Evolutionary conservation across 2,888 invertebrate species (phyloP), one percentile per base, ranked within the genome.

Genomic region (Nymphalis c-album): DNA sequence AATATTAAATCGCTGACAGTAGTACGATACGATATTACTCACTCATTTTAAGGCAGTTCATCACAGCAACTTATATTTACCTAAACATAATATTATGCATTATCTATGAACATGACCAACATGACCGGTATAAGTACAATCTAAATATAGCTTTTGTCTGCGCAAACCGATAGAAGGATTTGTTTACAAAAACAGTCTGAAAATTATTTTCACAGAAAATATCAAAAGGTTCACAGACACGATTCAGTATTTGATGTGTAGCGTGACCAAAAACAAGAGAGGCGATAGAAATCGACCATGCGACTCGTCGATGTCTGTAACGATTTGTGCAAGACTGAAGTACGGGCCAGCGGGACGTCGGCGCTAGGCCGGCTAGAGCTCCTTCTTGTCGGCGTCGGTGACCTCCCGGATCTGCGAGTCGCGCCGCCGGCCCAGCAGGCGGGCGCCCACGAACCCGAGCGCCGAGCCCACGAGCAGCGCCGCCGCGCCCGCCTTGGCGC

Each of bases 401-500:
- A n/a, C 20, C 16, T 8, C 60, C 45, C 48, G 57, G 18, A 64
- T 20, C 60, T 66, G 55, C 6, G 7, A 45, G 18, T 7, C 18
- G 47, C 61, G 46, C 4, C 47, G 62, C 18, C 45, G 35, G 22
- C 53, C 60, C 60, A 66, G 60, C 55, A 62, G 60, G 59, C 58
- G 64, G 63, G 66, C 72, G 20, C 64, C 67, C 17, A 67, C 45
- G 67, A 70, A 73, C 20, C 86, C 88, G 26, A 83, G 76, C 75
- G 81, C 75, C 53, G 85, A 83, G 71, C 87, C 86, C 13, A 85
- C 85, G 18, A 84, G 79, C 48, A 82, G 80, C 6, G 83, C 84
- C 47, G 83, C 82, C 51, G 84, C 86, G 60, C 85, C 87, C 64
- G 81, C 86, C 78, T 88, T 85, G 69, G 81, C 85, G 60, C 88